Evolutionary conservation across 2,797 vertebrate genomes (phyloP).

Genomic region (Mus spretus): DNA sequence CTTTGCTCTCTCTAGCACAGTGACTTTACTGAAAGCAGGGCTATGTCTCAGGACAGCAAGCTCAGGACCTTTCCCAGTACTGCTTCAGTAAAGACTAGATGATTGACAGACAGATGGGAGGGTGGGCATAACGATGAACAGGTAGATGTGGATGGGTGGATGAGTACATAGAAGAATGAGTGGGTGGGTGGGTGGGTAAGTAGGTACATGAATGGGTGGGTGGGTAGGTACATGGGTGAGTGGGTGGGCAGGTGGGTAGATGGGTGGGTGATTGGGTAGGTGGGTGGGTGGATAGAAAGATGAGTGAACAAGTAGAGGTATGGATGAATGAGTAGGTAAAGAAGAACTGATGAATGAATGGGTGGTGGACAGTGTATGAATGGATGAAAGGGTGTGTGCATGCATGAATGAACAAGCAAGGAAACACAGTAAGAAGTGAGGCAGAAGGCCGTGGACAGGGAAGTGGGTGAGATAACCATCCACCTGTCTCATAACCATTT

Average conservation of each 20-base stretch:
- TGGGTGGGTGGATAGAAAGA: not conserved
- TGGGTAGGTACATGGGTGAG: accelerated
- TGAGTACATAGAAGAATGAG: too few relatives aligned
- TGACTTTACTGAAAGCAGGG: not conserved
- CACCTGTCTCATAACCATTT: constrained; percentile 48
- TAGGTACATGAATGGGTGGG: accelerated
- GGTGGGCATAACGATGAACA: not conserved
- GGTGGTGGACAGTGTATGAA: not conserved
- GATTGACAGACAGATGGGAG: not conserved
- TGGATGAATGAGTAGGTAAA: too few relatives aligned
- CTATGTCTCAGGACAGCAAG: not conserved
- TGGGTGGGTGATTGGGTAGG: accelerated
- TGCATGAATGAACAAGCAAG: not conserved
- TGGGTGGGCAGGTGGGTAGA: accelerated
- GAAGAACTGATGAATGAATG: not conserved
- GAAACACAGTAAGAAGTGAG: not conserved
- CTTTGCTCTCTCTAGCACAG: not conserved
- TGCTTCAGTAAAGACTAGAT: not conserved
- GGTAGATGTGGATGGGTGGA: not conserved
- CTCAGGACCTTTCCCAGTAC: not conserved
- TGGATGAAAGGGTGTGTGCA: not conserved
- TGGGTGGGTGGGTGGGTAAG: not conserved
- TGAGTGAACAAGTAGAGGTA: too few relatives aligned
- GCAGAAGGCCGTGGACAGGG: not conserved
- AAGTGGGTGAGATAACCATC: not conserved